Evolutionary conservation across 2,797 vertebrate genomes (phyloP).

Genomic region (Labeo calbasu): DNA sequence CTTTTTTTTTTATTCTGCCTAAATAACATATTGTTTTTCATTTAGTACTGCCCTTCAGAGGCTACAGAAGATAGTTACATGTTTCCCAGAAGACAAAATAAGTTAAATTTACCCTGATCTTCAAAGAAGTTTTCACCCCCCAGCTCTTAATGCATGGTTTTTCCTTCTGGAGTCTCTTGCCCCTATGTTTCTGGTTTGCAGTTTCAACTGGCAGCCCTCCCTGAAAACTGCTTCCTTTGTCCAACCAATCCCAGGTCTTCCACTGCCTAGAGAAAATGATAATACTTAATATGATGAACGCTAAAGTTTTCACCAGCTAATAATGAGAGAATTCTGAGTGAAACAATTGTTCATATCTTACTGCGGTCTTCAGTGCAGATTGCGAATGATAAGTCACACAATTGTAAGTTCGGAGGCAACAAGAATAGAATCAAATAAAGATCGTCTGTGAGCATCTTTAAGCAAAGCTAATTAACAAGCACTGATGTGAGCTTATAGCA

Average conservation of each 20-base stretch:
- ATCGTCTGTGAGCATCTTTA: constrained; percentile 25
- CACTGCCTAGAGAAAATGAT: background rate
- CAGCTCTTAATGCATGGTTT: no score
- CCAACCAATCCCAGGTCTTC: background rate
- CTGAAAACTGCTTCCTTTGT: background rate
- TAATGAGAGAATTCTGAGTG: background rate
- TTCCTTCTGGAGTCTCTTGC: background rate
- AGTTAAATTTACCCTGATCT: no score
- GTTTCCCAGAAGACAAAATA: no score
- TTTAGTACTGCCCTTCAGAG: no score
- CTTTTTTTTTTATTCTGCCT: no score
- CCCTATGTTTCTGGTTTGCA: background rate
- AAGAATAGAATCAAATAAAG: constrained; percentile 33
- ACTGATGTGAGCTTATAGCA: constrained; percentile 41
- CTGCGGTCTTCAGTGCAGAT: background rate
- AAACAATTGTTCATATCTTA: constrained; percentile 1
- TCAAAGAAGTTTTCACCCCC: no score
- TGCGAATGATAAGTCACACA: background rate
- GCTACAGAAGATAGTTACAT: no score
- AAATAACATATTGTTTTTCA: no score
- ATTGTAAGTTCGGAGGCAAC: constrained; percentile 17
- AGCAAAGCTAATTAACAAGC: constrained; percentile 44
- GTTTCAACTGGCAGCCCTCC: background rate
- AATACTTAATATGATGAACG: constrained; percentile 16
- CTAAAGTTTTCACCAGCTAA: background rate